A percentile compares a stretch with the other conserved stretches of the same genome.
These are phyloP conservation scores for Phymatocera aterrima DNA, from an alignment of 2,888 invertebrate species.

Conservation along the genomic window DNA sequence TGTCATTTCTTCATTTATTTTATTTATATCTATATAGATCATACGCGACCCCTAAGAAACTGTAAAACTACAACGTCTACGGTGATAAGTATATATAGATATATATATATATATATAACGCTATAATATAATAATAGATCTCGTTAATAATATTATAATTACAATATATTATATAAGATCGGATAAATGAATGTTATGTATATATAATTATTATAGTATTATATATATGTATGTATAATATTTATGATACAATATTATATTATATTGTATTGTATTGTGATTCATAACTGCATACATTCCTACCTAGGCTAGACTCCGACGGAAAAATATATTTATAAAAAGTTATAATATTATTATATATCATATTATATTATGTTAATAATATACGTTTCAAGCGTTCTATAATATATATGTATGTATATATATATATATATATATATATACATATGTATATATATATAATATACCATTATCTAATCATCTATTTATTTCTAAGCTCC, in stretches of 20 bases:
- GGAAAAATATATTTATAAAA: slow-evolving; percentile 75
- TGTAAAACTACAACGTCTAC: slow-evolving; percentile 72
- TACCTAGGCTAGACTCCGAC: slow-evolving; percentile 74
- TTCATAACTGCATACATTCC: slow-evolving; percentile 56
- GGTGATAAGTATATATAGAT: slow-evolving; percentile 62
- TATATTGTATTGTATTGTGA: no score
- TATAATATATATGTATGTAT: no score
- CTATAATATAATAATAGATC: slow-evolving; percentile 56
- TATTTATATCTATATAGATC: neutral
- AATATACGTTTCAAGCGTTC: slow-evolving; percentile 65
- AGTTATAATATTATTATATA: slow-evolving; percentile 70
- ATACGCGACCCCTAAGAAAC: slow-evolving; percentile 60
- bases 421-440: no score
- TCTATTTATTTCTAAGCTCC: slow-evolving; percentile 66
- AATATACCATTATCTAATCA: slow-evolving; percentile 59
- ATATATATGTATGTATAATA: slow-evolving; percentile 23
- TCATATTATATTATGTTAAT: slow-evolving; percentile 55
- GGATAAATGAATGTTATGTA: slow-evolving; percentile 70
- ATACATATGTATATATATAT: no score
- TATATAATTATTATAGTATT: neutral
- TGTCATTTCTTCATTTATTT: neutral
- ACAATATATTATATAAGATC: slow-evolving; percentile 59
- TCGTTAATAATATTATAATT: slow-evolving; percentile 55
- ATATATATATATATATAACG: slow-evolving; percentile 44
- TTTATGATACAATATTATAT: slow-evolving; percentile 18